A percentile compares a stretch with the other conserved stretches of the same genome.
phyloP scores from a whole-genome alignment of 1,140 invertebrate species.

The Papilio polytes region DNA sequence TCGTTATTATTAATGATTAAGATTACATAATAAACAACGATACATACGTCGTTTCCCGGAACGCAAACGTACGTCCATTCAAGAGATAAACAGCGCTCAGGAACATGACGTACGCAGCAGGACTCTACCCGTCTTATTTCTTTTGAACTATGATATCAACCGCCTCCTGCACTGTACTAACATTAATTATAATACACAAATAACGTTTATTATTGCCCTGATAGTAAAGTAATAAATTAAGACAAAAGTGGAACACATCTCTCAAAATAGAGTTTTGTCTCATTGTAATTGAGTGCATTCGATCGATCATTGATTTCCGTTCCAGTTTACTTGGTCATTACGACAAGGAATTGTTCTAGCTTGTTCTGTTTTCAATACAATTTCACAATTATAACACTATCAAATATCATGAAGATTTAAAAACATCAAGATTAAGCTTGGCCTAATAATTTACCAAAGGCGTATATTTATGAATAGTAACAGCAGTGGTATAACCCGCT shows the following conservation, averaged over 20 bases:
- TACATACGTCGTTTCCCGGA: conserved; percentile 34
- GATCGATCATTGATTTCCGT: conserved; percentile 36
- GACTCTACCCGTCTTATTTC: conserved; percentile 62
- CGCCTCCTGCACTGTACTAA: conserved; percentile 48
- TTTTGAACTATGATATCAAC: conserved; percentile 56
- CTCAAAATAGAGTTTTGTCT: conserved; percentile 40
- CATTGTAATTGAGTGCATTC: conserved; percentile 31
- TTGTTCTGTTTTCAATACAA: neutral
- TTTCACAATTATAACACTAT: neutral
- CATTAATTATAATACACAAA: conserved; percentile 42
- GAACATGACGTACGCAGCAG: conserved; percentile 63
- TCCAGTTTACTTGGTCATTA: conserved; percentile 24
- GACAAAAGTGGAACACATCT: conserved; percentile 29
- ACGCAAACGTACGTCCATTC: conserved; percentile 48
- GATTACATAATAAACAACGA: conserved; percentile 39
- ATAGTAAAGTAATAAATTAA: conserved; percentile 38
- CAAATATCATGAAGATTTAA: neutral
- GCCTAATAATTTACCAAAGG: neutral
- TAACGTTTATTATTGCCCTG: conserved; percentile 42
- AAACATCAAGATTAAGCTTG: neutral
- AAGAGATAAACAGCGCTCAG: conserved; percentile 47
- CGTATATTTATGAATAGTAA: neutral
- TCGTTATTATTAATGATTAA: conserved; percentile 35
- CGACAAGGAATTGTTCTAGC: neutral
- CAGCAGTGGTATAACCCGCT: too few relatives aligned